Conservation (phyloP, 2,888 invertebrate genomes). For the Diloba caeruleocephala region DNA sequence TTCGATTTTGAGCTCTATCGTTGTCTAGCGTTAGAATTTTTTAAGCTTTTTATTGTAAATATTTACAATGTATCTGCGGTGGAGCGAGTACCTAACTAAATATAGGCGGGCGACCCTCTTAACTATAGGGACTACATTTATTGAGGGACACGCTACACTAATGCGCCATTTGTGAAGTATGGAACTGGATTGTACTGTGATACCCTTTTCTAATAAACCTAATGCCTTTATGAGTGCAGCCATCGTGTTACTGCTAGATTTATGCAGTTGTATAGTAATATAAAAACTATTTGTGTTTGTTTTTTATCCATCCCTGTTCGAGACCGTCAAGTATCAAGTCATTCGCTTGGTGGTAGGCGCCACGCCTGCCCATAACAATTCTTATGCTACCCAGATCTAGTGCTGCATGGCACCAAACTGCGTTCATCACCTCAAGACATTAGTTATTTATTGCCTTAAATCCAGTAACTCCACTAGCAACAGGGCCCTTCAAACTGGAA, state of each 20-base stretch:
- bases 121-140: constrained; percentile 55
- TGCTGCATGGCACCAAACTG: no score
- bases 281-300: neutral
- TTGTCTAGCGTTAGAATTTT: constrained; percentile 49
- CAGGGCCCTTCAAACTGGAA: no score
- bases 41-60: constrained; percentile 71
- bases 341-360: no score
- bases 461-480: no score
- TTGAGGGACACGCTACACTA: constrained; percentile 47
- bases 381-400: no score
- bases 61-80: constrained; percentile 72
- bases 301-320: no score
- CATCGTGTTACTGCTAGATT: constrained; percentile 7
- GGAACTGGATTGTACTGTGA: constrained; percentile 38
- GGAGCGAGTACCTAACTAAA: constrained; percentile 65
- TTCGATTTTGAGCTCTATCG: constrained; percentile 61
- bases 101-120: constrained; percentile 62
- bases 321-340: no score
- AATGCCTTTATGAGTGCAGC: constrained; percentile 9
- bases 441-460: no score
- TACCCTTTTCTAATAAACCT: constrained; percentile 11
- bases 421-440: no score
- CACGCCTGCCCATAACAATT: no score
- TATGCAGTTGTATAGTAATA: neutral
- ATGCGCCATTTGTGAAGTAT: constrained; percentile 56